These are phyloP conservation scores for Mionectes macconnelli DNA, from an alignment of 2,113 vertebrate genomes.

Conservation along the genomic window DNA sequence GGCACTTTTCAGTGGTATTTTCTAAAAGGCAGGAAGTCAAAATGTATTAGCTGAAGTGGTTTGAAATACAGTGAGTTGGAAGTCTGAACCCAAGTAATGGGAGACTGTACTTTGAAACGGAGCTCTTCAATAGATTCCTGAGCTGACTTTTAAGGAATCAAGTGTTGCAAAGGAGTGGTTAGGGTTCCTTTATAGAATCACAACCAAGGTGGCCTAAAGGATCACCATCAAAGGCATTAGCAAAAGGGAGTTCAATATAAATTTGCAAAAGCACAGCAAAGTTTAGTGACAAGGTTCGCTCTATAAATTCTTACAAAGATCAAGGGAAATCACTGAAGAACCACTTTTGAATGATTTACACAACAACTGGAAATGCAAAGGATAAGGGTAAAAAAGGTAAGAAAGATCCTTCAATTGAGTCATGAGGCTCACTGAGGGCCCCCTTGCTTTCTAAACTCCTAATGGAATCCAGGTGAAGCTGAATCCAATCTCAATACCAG, in stretches of 20 bases:
- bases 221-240: not conserved
- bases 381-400: not conserved
- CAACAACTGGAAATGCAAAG: not conserved
- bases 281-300: not conserved
- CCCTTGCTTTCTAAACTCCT: not conserved
- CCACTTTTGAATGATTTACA: not conserved
- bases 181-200: not conserved
- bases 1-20: not conserved
- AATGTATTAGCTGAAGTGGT: not conserved
- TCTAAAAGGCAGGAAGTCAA: not conserved
- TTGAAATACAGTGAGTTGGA: not conserved
- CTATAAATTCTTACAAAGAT: not conserved
- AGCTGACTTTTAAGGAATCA: not conserved
- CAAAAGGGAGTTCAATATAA: not conserved
- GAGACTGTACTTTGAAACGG: not conserved
- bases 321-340: not conserved
- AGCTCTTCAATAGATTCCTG: not conserved
- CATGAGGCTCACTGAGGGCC: rapidly evolving
- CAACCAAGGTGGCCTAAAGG: not conserved
- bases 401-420: not conserved
- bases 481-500: not conserved
- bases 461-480: not conserved
- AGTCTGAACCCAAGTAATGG: not conserved
- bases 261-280: not conserved
- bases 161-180: not conserved